Evolutionary conservation across 2,888 invertebrate species (phyloP), one percentile per base, ranked within the genome.

Genomic region (Coleophora deauratella): DNA sequence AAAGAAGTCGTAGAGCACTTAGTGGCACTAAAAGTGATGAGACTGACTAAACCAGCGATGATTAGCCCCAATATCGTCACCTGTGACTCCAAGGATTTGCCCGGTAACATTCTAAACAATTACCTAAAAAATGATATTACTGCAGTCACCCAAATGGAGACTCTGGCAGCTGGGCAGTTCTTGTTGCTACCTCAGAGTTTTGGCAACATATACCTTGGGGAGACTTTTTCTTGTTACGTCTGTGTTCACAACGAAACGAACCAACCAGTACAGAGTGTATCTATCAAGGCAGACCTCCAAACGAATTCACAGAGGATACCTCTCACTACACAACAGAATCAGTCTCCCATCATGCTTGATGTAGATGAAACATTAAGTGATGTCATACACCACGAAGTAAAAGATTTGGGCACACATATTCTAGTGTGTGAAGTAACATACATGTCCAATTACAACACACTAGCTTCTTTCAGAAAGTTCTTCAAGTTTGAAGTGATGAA

Each of bases 301-400:
- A 98, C 98, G 7, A 95, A 92, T 63, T 91, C 93, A 3, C 96
- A 98, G 65, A 89, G 94, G 50, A 91, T 98, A 58, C 90, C 93
- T 39, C 80, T 99, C 44, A 91, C 94, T 4, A 91, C 92, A 52
- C 90, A 90, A 56, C 91, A 91, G 57, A 89, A 89, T 47, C 89
- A 90, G 52, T 74, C 88, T 2, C 88, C 90, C 7, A 81, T 88
- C 1, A 82, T 88, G 55, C 71, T 91, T 39, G 87, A 87, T 57
- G 92, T 96, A 1, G 94, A 95, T 59, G 91, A 93, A 64, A 97
- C 96, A 9, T 88, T 98, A 11, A 97, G 98, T 80, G 94, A 97
- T 80, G 95, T 99, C 30, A 97, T 99, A 63, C 95, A 97, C 65
- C 98, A 99, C 82, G 99, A 99, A 89, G 98, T 99, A n/a, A 99